Evolutionary conservation across 2,113 vertebrate species (phyloP).

Genomic region (Dicentrarchus labrax): DNA sequence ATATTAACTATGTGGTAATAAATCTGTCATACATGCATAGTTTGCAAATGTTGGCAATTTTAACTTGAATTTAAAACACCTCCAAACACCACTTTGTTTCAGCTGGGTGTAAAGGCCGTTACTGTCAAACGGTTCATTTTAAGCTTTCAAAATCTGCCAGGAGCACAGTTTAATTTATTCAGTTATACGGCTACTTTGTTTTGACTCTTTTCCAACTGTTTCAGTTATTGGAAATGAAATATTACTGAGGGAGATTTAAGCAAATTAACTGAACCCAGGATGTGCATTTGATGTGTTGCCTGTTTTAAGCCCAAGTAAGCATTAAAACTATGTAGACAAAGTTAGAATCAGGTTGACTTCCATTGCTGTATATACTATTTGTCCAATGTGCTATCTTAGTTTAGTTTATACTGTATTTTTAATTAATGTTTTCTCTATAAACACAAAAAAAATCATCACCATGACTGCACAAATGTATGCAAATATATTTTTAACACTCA

Average conservation of each 20-base stretch:
- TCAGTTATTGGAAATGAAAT: slow-evolving; percentile 3
- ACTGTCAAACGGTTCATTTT: neutral
- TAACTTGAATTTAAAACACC: neutral
- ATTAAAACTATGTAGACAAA: neutral
- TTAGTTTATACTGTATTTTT: neutral
- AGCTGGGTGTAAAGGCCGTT: neutral
- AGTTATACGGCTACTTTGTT: neutral
- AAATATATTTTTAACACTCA: neutral
- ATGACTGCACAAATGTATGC: neutral
- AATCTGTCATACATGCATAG: neutral
- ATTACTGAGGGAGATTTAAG: neutral
- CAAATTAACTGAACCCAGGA: neutral
- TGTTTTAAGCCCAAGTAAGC: neutral
- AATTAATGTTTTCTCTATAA: neutral
- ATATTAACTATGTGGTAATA: neutral
- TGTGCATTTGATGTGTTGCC: neutral
- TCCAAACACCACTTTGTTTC: neutral
- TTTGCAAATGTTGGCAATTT: neutral
- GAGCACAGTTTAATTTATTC: neutral
- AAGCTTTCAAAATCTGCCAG: neutral
- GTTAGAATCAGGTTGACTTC: neutral
- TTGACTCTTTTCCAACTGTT: neutral
- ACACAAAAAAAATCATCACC: neutral
- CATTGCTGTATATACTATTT: neutral
- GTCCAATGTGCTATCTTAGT: neutral